Base-by-base conservation (phyloP, 2,797 vertebrate genomes). In the Arnoldichthys spilopterus region DNA sequence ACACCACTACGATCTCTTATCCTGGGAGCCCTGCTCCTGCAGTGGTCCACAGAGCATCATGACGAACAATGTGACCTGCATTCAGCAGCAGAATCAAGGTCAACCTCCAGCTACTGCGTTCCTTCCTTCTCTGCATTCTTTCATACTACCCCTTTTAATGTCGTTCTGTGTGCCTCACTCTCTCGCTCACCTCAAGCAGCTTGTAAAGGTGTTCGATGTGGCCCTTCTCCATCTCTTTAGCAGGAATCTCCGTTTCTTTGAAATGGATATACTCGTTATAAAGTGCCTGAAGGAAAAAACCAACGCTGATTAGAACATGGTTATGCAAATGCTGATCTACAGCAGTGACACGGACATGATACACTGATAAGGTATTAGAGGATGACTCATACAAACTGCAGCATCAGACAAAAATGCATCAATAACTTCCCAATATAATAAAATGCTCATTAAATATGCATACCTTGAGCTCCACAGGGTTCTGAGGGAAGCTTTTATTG, bases 191-290 rank as follows among this genome's bases (percentile, higher is more conserved):
- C 97, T 99, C 96, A 85, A 99, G 88, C 84, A 98, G 91, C 81
- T 97, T 98, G 92, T 98, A 99, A 83, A 99, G 90, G 81, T 96
- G 96, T 82, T 96, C 92, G 8, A 97, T 91, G 82, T 93, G 93
- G 86, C 91, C 90, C 89, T 99, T 99, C 82, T 99, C 98, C 72
- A 88, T 85, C 90, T 98, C 97, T 85, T 96, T 98, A 0, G 90
- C 85, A 24, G 96, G 95, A 88, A 99, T 98, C 93, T 99, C 97
- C 0, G 95, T 97, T 91, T 99, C 98, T 92, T 99, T 99, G 90
- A 99, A 97, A 94, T 99, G 98, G 93, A 99, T 93, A 86, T 99
- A 99, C 85, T 99, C 95, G 80, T 99, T 99, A 94, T 99, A 98
- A 97, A 99, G 97, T 96, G 96, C 97, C 98, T 99, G 90, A 6